Evolutionary conservation across 1,140 invertebrate genomes (phyloP), one percentile per base, ranked within the genome.

Genomic region (Aricia agestis): DNA sequence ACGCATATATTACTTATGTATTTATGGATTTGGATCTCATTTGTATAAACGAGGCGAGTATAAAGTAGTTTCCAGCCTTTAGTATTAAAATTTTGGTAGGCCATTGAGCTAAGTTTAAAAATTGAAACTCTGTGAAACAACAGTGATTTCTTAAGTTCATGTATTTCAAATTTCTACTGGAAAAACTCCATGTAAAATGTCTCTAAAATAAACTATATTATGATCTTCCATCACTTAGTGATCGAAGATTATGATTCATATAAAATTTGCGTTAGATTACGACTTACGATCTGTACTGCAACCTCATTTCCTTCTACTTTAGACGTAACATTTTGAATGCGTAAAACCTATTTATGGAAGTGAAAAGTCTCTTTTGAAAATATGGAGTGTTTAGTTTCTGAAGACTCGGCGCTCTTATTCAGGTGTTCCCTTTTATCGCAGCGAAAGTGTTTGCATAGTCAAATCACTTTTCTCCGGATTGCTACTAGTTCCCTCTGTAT

Each of bases 241-340:
- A n/a, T n/a, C n/a, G n/a, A n/a, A n/a, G n/a, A n/a, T n/a, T n/a
- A n/a, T n/a, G n/a, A n/a, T 52, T 52, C 11, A 52, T 4, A 52
- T 52, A 13, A 52, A 52, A 13, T 52, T 52, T 52, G 9, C 13
- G 9, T 1, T 45, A 9, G 7, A 3, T 52, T 52, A 13, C 10
- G 13, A 52, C 45, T 52, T 52, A 52, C 3, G 11, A 52, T 5
- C 5, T 36, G 36, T 52, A 52, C 41, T 52, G 9, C 0, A 52
- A 52, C 45, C 45, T 52, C 45, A 52, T 52, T 52, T 52, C 45
- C 45, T 52, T 9, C 10, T 13, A 15, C 59, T 31, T 17, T 31
- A 15, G 52, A 58, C n/a, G 59, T 18, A 63, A 17, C 19, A 25
- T 52, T 52, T 52, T 63, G 59, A 63, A 63, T 63, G 59, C 59